phyloP scores from a whole-genome alignment of 2,113 vertebrate species.

The Saguinus midas region DNA sequence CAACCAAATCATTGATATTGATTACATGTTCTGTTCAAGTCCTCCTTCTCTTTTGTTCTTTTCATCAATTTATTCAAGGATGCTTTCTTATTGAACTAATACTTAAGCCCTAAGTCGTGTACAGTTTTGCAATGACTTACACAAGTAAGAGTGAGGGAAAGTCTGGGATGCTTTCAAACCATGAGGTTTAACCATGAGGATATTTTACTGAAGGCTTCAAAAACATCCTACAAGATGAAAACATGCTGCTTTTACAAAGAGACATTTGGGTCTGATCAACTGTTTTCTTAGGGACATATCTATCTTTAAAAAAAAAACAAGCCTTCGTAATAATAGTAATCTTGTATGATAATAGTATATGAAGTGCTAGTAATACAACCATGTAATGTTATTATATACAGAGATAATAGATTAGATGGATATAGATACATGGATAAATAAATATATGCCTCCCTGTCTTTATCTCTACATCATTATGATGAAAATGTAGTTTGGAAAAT shows the following conservation, averaged over 20 bases:
- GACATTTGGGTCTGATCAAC: conserved; percentile 1
- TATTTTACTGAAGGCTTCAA: conserved; percentile 38
- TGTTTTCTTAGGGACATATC: background rate
- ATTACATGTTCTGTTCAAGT: conserved; percentile 54
- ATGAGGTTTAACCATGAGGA: background rate
- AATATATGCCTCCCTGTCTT: conserved; percentile 1
- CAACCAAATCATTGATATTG: conserved; percentile 31
- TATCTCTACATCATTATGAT: conserved; percentile 19
- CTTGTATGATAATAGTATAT: conserved; percentile 18
- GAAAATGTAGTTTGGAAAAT: conserved; percentile 48
- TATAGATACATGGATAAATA: background rate
- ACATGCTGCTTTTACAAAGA: conserved; percentile 39
- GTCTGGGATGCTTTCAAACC: background rate
- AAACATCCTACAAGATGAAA: conserved; percentile 27
- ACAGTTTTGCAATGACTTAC: conserved; percentile 45
- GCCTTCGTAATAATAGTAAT: background rate
- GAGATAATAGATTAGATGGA: no score
- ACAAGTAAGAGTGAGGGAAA: conserved; percentile 46
- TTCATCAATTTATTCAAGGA: conserved; percentile 59
- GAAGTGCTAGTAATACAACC: background rate
- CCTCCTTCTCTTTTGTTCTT: conserved; percentile 41
- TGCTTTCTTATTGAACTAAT: conserved; percentile 53
- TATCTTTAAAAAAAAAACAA: conserved; percentile 39
- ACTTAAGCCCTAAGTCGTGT: background rate
- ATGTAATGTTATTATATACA: background rate